These are phyloP conservation scores for Urophycis tenuis DNA, from an alignment of 2,797 vertebrate genomes.

Conservation along the genomic window DNA sequence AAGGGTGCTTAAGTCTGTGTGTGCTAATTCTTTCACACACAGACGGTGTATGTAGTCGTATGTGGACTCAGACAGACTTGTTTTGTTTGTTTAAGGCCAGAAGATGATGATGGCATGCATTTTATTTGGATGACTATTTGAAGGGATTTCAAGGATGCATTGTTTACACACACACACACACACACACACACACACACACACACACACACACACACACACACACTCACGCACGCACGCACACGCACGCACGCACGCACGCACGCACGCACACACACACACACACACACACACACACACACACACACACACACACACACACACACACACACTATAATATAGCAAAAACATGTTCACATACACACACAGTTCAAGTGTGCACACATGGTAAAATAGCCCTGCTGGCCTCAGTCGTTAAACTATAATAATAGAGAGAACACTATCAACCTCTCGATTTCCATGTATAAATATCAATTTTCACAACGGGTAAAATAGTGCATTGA, in stretches of 20 bases:
- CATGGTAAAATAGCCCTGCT: constrained; percentile 1
- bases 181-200: constrained; percentile 12
- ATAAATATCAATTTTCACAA: not conserved
- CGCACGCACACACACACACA: constrained; percentile 12
- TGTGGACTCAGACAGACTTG: not conserved
- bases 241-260: constrained; percentile 9
- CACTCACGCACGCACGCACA: not conserved
- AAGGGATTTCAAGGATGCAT: constrained; percentile 29
- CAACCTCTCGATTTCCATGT: not conserved
- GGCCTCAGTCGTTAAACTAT: not conserved
- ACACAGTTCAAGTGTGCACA: not conserved
- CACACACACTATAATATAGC: not conserved
- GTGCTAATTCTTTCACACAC: not conserved
- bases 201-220: constrained; percentile 4
- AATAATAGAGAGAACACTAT: not conserved
- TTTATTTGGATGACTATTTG: too few relatives aligned
- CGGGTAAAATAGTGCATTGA: not conserved
- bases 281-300: not conserved
- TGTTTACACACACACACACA: not conserved
- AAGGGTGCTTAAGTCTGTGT: not conserved
- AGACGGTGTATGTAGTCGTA: not conserved
- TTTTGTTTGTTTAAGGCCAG: too few relatives aligned
- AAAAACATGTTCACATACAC: not conserved
- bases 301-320: not conserved
- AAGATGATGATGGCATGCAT: too few relatives aligned